A percentile compares a stretch with the other conserved stretches of the same genome.
Conservation (phyloP, 2,888 invertebrate species). For the Eupithecia abbreviata region DNA sequence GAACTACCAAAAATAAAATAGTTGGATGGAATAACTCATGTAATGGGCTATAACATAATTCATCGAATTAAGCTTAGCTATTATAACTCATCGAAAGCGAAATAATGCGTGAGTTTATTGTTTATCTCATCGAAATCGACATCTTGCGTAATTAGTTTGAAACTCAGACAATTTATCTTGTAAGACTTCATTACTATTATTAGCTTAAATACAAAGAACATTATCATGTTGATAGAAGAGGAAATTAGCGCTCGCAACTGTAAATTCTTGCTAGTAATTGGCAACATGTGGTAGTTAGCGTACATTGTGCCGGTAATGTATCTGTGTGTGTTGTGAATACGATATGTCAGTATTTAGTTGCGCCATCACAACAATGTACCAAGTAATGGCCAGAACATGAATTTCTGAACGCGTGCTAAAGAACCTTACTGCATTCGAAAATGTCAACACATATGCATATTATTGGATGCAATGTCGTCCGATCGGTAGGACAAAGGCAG, state of each 20-base stretch:
- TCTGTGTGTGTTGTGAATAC: neutral
- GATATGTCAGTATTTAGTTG: neutral
- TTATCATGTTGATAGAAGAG: neutral
- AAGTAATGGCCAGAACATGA: neutral
- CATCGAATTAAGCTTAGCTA: no score
- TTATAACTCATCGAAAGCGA: neutral
- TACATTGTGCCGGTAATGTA: neutral
- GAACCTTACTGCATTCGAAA: neutral
- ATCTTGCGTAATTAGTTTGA: constrained; percentile 17
- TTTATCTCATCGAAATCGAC: neutral
- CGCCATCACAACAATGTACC: neutral
- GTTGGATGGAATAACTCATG: no score
- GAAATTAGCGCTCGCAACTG: neutral
- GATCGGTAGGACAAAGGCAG: no score
- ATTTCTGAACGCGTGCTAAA: neutral
- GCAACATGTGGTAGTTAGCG: neutral
- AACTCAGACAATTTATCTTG: constrained; percentile 20
- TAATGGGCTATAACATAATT: no score
- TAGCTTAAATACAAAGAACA: neutral
- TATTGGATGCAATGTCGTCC: no score
- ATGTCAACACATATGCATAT: neutral
- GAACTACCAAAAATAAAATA: no score
- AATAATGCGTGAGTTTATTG: neutral
- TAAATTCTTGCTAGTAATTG: constrained; percentile 4
- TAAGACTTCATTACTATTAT: constrained; percentile 22